These are phyloP conservation scores for Polydrusus pterygomalis DNA, from an alignment of 2,888 invertebrate genomes.

Conservation along the genomic window DNA sequence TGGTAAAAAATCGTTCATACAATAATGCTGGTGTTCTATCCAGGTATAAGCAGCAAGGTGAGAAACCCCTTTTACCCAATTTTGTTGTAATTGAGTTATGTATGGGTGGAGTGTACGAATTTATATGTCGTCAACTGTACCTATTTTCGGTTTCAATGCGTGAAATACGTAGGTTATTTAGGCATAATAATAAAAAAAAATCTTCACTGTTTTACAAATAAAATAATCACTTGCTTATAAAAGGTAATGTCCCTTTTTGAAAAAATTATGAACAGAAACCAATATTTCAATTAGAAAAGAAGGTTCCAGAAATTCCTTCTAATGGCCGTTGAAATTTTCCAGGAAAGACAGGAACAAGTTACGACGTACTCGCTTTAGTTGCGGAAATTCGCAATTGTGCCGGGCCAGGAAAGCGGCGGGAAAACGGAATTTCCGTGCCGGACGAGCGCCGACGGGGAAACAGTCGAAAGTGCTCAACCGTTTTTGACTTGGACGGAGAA, in stretches of 20 bases:
- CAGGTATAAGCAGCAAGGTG: too few relatives aligned
- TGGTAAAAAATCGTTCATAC: too few relatives aligned
- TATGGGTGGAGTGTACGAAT: too few relatives aligned
- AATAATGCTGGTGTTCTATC: too few relatives aligned
- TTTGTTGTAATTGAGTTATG: too few relatives aligned
- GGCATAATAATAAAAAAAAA: too few relatives aligned
- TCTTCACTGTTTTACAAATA: too few relatives aligned
- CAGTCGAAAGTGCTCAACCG: slow-evolving; percentile 46
- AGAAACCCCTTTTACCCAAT: too few relatives aligned
- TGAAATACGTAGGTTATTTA: too few relatives aligned
- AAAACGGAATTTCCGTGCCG: slow-evolving; percentile 64
- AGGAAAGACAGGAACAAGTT: slow-evolving; percentile 44
- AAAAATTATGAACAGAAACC: not conserved
- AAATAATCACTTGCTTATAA: too few relatives aligned
- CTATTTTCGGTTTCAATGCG: too few relatives aligned
- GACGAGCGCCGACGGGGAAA: slow-evolving; percentile 46
- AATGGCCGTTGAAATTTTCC: not conserved
- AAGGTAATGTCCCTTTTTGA: not conserved
- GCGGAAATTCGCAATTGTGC: slow-evolving; percentile 64
- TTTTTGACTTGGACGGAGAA: not conserved
- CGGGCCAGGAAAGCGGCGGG: slow-evolving; percentile 64
- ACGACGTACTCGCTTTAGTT: slow-evolving; percentile 42
- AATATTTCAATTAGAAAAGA: slow-evolving; percentile 8
- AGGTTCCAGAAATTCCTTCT: not conserved
- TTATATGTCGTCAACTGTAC: too few relatives aligned